phyloP scores from a whole-genome alignment of 2,888 invertebrate genomes.

The Acanthosepion lycidas region DNA sequence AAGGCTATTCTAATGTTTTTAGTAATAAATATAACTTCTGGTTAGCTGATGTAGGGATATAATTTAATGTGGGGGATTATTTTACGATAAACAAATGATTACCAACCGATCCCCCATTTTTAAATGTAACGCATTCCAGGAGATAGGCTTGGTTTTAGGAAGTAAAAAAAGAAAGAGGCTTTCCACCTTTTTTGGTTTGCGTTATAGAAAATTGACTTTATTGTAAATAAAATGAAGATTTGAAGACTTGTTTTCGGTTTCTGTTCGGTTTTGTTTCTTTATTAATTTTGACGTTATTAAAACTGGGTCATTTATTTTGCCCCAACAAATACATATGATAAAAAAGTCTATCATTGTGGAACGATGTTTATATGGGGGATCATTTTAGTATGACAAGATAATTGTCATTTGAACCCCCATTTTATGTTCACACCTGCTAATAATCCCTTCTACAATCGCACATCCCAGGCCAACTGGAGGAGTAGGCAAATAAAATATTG shows the following conservation, averaged over 20 bases:
- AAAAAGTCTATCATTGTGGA: not conserved
- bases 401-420: not conserved
- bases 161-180: not conserved
- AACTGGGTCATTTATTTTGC: not conserved
- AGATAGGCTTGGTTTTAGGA: not conserved
- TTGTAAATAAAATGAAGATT: not conserved
- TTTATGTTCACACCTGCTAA: not conserved
- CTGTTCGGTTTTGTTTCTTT: not conserved
- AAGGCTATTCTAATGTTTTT: not conserved
- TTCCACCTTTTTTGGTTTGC: not conserved
- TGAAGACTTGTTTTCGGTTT: not conserved
- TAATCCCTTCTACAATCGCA: not conserved
- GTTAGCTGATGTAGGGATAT: not conserved
- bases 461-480: not conserved
- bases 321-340: not conserved
- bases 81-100: not conserved
- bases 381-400: not conserved
- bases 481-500: not conserved
- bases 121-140: not conserved
- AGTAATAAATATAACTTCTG: not conserved
- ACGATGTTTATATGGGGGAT: not conserved
- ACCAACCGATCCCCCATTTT: not conserved
- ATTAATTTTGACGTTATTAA: not conserved
- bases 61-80: not conserved
- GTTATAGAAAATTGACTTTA: not conserved